Conservation (phyloP, 2,797 vertebrate species). For the Dipus sagitta region DNA sequence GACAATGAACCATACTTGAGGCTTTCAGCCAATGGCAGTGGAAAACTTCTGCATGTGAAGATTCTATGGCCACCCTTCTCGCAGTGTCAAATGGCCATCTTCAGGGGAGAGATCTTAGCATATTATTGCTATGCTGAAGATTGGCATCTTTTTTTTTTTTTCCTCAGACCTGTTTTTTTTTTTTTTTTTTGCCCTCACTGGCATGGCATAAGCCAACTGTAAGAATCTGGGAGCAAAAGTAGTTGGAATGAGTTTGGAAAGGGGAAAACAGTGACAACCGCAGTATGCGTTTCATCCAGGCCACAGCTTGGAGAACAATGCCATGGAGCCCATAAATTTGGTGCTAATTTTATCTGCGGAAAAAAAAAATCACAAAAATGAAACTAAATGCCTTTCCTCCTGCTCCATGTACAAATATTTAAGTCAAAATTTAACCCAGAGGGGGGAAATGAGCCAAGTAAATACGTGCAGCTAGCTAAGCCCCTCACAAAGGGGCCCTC, state of each 20-base stretch:
- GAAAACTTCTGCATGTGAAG: not conserved
- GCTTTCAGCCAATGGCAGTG: not conserved
- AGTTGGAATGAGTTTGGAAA: not conserved
- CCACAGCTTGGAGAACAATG: constrained; percentile 22
- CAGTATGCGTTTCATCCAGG: constrained; percentile 11
- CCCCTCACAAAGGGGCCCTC: constrained; percentile 70
- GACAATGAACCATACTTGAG: not conserved
- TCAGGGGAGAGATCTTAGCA: not conserved
- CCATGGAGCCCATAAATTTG: constrained; percentile 55
- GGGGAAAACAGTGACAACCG: not conserved
- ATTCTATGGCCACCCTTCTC: not conserved
- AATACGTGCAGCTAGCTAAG: constrained; percentile 64
- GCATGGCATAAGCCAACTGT: not conserved
- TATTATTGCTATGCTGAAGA: not conserved
- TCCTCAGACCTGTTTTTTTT: not conserved
- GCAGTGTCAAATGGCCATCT: not conserved
- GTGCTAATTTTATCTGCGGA: constrained; percentile 72
- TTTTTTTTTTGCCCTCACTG: constrained; percentile 1
- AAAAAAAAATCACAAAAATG: constrained; percentile 73
- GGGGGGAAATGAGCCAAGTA: constrained; percentile 52
- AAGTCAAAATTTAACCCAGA: constrained; percentile 71
- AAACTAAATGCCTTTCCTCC: constrained; percentile 65
- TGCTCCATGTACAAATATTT: constrained; percentile 69
- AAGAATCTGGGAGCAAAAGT: constrained; percentile 20
- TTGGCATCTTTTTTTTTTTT: not conserved